These are phyloP conservation scores for Ursus arctos DNA, from an alignment of 2,113 vertebrate species.

Conservation along the genomic window DNA sequence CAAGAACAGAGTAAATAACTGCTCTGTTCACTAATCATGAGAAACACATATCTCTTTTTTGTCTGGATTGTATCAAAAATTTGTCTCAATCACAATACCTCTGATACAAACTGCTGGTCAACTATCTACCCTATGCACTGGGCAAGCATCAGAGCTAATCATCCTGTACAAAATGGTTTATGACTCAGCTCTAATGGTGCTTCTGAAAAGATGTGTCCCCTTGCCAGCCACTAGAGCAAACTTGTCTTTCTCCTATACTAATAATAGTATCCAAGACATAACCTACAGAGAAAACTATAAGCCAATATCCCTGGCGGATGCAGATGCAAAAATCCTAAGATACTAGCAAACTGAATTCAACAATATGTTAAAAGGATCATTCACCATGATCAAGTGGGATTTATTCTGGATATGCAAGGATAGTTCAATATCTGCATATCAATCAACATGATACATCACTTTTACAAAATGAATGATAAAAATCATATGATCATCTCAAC, in stretches of 20 bases:
- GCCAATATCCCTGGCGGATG: not conserved
- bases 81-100: not conserved
- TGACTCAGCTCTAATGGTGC: not conserved
- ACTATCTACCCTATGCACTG: constrained; percentile 47
- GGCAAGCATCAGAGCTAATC: constrained; percentile 32
- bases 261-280: not conserved
- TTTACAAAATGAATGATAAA: not conserved
- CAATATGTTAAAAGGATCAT: not conserved
- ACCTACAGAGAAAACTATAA: not conserved
- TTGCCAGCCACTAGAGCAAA: not conserved
- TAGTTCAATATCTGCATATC: not conserved
- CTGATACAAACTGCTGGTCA: constrained; percentile 41
- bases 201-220: not conserved
- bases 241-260: constrained; percentile 44
- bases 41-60: constrained; percentile 54
- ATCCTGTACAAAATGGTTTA: not conserved
- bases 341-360: not conserved
- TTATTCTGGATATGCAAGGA: not conserved
- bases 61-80: not conserved
- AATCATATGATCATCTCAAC: not conserved
- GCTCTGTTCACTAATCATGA: constrained; percentile 62
- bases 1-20: constrained; percentile 17
- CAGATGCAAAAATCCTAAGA: not conserved
- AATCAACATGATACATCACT: not conserved
- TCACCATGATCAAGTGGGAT: not conserved